phyloP scores from a whole-genome alignment of 1,140 invertebrate species.

The Drosophila orena region DNA sequence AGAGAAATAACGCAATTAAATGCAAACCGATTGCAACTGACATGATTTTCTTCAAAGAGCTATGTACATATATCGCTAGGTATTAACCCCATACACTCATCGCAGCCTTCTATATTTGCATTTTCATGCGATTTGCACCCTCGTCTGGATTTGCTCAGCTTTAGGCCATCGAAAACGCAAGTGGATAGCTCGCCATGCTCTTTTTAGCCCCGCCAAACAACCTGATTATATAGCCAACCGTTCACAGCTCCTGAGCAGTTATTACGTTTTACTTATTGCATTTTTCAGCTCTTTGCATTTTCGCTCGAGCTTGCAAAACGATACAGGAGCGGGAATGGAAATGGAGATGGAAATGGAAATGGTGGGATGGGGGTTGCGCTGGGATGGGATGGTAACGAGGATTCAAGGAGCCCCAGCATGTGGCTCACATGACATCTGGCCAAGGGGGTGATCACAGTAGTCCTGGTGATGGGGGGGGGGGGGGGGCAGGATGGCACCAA shows the following conservation, averaged over 20 bases:
- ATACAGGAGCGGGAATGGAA: slow-evolving; percentile 33
- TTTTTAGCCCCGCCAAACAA: not conserved
- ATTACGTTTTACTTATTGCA: slow-evolving; percentile 80
- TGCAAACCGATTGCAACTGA: too few species aligned
- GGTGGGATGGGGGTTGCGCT: too few species aligned
- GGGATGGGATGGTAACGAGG: slow-evolving; percentile 7
- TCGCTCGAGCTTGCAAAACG: slow-evolving; percentile 56
- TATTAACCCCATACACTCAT: slow-evolving; percentile 1
- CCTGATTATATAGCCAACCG: slow-evolving; percentile 35
- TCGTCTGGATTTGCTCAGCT: slow-evolving; percentile 11
- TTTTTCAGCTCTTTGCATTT: slow-evolving; percentile 54
- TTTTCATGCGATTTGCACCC: not conserved
- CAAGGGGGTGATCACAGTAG: not conserved
- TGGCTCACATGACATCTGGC: slow-evolving; percentile 49
- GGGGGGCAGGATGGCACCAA: not conserved
- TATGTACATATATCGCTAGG: too few species aligned
- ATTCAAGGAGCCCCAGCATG: slow-evolving; percentile 53
- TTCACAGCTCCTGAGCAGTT: slow-evolving; percentile 48
- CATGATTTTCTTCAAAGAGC: not conserved
- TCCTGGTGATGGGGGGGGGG: too few species aligned
- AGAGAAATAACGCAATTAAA: too few species aligned
- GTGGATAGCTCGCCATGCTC: not conserved
- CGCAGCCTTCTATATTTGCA: not conserved
- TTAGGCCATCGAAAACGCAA: slow-evolving; percentile 23
- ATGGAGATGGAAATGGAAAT: not conserved